Evolutionary conservation across 2,888 invertebrate genomes (phyloP), one percentile per base, ranked within the genome.

Genomic region (Myopa tessellatipennis): DNA sequence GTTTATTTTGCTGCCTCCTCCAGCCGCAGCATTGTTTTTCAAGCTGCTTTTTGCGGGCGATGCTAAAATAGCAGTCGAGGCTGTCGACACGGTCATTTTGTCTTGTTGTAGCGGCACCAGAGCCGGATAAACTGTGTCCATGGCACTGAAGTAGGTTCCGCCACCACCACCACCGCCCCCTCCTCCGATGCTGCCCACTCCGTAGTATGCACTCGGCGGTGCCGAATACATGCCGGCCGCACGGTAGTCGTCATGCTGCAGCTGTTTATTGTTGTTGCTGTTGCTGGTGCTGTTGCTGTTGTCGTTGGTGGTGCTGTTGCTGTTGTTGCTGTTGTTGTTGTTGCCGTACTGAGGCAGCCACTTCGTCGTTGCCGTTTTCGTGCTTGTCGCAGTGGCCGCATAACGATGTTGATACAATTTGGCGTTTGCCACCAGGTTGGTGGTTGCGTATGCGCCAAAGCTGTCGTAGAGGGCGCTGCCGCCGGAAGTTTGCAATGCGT

Each of bases 381-480:
- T 68, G 74, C 50, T 65, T 36, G 26, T 50, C 45, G 38, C 69
- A 60, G 78, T 83, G 79, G 86, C 81, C 77, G 84, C 85, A 83
- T 88, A 88, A 74, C 89, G 89, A 81, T 87, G 88, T 80, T 89
- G 89, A 85, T 89, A 89, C 80, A 88, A 84, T 85, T 89, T 89
- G 81, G 88, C 87, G 83, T 89, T 89, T 78, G 87, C 88, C 72
- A 89, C 89, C 80, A 90, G 85, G 85, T 89, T 89, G 81, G 90
- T 88, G 84, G 89, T 89, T 83, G 90, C 90, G 83, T 89, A 89
- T 73, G 89, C 89, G 72, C 89, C 89, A 74, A 87, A 89, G 84
- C 88, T 89, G 83, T 89, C 89, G 81, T 90, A 90, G 79, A 90
- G 84, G 78, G 88, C 86, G 78, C 68, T 79, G 78, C 76, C 72